These are phyloP conservation scores for Trigoniulus corallinus DNA, from an alignment of 1,140 invertebrate genomes.

Conservation along the genomic window DNA sequence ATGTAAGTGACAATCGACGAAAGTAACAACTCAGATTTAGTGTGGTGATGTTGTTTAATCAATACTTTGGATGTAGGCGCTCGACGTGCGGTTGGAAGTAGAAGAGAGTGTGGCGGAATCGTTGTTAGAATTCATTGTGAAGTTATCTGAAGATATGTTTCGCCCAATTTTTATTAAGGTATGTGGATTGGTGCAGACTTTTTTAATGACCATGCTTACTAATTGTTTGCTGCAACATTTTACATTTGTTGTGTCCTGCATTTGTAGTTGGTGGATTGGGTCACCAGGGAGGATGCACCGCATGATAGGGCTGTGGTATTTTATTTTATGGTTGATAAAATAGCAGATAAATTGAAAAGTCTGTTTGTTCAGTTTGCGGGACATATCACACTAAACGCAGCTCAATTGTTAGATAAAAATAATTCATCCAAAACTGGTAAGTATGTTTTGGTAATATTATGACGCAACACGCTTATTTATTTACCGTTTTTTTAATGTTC, in stretches of 20 bases:
- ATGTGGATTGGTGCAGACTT: conserved; percentile 1
- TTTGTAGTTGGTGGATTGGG: conserved; percentile 57
- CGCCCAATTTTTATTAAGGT: conserved; percentile 63
- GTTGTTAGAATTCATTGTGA: conserved; percentile 57
- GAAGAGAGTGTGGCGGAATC: conserved; percentile 57
- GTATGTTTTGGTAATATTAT: neutral
- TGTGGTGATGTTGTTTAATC: too few relatives aligned
- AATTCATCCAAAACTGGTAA: conserved; percentile 18
- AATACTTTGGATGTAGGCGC: too few relatives aligned
- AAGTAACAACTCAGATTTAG: too few relatives aligned
- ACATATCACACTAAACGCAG: conserved; percentile 62
- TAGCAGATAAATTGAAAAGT: conserved; percentile 66
- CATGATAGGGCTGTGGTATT: conserved; percentile 54
- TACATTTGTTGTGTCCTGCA: too few relatives aligned
- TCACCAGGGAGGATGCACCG: conserved; percentile 29
- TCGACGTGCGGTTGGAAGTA: too few relatives aligned
- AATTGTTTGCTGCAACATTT: neutral
- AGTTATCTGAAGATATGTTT: conserved; percentile 73
- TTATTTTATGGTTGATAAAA: conserved; percentile 52
- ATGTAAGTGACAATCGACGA: too few relatives aligned
- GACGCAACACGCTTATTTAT: neutral
- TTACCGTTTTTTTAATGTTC: neutral
- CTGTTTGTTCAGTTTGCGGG: conserved; percentile 77
- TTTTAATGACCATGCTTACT: neutral
- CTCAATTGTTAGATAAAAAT: conserved; percentile 38